A percentile compares a stretch with the other conserved stretches of the same genome.
Conservation (phyloP, 2,797 vertebrate genomes). For the Pseudochromis fuscus region DNA sequence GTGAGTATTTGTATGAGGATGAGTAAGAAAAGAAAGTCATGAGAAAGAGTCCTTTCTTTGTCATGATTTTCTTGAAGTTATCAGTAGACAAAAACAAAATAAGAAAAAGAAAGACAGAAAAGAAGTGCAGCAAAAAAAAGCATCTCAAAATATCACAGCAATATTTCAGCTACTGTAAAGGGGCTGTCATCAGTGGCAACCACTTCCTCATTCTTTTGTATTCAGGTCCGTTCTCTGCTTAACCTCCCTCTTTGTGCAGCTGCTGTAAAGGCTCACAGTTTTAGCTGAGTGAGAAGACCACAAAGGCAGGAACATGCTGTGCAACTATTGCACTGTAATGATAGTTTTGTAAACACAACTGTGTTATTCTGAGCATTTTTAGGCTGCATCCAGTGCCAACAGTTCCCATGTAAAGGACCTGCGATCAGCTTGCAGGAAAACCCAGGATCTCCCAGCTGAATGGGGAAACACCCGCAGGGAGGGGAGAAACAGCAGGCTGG, state of each 20-base stretch:
- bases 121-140: not conserved
- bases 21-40: not conserved
- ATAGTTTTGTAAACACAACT: slow-evolving; percentile 34
- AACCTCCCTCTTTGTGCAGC: slow-evolving; percentile 49
- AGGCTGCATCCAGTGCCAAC: slow-evolving; percentile 13
- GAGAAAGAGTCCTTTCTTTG: too few species aligned
- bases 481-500: slow-evolving; percentile 65
- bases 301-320: slow-evolving; percentile 37
- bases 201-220: slow-evolving; percentile 73
- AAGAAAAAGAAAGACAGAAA: not conserved
- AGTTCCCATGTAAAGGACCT: slow-evolving; percentile 38
- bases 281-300: slow-evolving; percentile 19
- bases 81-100: not conserved
- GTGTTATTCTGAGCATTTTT: slow-evolving; percentile 12
- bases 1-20: not conserved
- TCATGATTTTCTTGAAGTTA: too few species aligned
- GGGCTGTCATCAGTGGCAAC: slow-evolving; percentile 44
- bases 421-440: slow-evolving; percentile 78
- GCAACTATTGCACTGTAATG: slow-evolving; percentile 45
- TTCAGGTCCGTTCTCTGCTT: slow-evolving; percentile 53
- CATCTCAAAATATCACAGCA: slow-evolving; percentile 7
- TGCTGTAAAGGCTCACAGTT: slow-evolving; percentile 45
- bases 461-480: slow-evolving; percentile 85
- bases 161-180: not conserved
- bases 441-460: slow-evolving; percentile 80